Evolutionary conservation across 1,140 invertebrate species (phyloP).

Genomic region (Euwallacea fornicatus): DNA sequence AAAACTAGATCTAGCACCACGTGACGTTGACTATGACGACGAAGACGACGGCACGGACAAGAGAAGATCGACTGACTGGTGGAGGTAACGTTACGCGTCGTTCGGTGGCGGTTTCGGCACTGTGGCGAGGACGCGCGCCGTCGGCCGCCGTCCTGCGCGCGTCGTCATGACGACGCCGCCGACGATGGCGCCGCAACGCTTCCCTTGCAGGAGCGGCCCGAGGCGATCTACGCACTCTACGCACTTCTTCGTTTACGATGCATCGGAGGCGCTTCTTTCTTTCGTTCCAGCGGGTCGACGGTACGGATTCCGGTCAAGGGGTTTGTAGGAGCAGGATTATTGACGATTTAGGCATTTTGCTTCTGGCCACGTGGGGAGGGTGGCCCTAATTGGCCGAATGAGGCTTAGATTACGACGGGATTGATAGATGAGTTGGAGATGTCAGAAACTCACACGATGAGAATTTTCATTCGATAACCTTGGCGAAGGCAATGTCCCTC

Average conservation of each 20-base stretch:
- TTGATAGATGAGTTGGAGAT: no score
- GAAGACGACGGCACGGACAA: constrained; percentile 15
- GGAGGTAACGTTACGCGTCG: constrained; percentile 34
- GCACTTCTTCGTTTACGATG: constrained; percentile 1
- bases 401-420: no score
- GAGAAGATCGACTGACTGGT: constrained; percentile 11
- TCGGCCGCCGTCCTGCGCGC: constrained; percentile 36
- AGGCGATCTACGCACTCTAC: constrained; percentile 2
- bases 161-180: constrained; percentile 36
- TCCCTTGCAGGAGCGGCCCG: constrained; percentile 20
- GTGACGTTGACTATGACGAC: constrained; percentile 15
- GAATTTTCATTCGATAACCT: no score
- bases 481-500: no score
- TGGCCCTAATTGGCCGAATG: no score
- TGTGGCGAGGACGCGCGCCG: constrained; percentile 37
- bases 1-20: constrained; percentile 23
- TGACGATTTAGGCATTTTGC: no score
- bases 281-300: neutral
- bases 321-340: neutral
- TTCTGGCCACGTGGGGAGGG: no score
- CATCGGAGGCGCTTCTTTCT: neutral
- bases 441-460: no score
- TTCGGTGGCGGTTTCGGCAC: constrained; percentile 33
- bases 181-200: constrained; percentile 31
- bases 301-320: neutral